Conservation (phyloP, 1,140 invertebrate species). For the Ruditapes philippinarum region DNA sequence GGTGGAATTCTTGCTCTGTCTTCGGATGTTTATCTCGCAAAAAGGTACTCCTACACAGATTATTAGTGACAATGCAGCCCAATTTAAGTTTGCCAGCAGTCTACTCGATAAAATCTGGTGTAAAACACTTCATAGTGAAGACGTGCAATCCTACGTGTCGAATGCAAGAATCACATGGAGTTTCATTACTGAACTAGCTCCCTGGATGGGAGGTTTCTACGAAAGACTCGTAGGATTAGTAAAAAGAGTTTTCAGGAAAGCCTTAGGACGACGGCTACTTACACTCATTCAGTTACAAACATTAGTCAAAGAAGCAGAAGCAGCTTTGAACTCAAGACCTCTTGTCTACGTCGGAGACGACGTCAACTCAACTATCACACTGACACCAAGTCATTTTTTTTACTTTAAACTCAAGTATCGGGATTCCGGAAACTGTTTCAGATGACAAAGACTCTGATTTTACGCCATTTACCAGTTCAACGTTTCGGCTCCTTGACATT, state of each 20-base stretch:
- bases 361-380: background rate
- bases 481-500: background rate
- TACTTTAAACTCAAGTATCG: background rate
- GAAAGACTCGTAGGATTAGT: slow-evolving; percentile 15
- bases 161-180: background rate
- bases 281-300: slow-evolving; percentile 26
- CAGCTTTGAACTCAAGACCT: slow-evolving; percentile 9
- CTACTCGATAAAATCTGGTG: background rate
- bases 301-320: slow-evolving; percentile 17
- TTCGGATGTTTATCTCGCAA: background rate
- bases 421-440: background rate
- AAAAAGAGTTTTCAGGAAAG: background rate
- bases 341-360: background rate
- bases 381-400: slow-evolving; percentile 27
- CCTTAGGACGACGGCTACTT: background rate
- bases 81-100: background rate
- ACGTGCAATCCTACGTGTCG: background rate
- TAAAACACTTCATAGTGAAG: background rate
- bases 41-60: background rate
- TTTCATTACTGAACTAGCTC: background rate
- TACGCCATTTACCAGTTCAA: background rate
- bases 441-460: background rate
- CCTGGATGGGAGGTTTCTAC: slow-evolving; percentile 11
- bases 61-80: slow-evolving; percentile 1
- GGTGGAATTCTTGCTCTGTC: slow-evolving; percentile 4